Evolutionary conservation across 2,888 invertebrate genomes (phyloP).

Genomic region (Acleris holmiana): DNA sequence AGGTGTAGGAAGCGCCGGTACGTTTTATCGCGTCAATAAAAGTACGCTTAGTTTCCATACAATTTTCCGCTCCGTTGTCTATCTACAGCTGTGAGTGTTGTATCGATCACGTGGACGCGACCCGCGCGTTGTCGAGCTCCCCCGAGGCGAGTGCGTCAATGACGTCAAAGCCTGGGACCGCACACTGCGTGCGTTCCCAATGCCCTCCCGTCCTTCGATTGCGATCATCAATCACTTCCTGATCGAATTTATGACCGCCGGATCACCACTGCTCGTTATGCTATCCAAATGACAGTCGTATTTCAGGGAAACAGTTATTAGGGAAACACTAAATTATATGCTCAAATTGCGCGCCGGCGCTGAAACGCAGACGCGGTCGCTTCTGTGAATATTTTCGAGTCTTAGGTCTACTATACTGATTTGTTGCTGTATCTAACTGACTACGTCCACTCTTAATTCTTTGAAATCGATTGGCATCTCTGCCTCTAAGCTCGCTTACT

Average conservation of each 20-base stretch:
- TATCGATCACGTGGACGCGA: conserved; percentile 45
- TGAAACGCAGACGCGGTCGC: too few relatives aligned
- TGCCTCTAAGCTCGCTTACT: conserved; percentile 6
- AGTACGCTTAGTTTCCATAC: conserved; percentile 29
- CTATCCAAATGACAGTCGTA: conserved; percentile 26
- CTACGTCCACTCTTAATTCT: background rate
- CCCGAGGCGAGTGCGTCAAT: conserved; percentile 47
- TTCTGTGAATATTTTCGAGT: too few relatives aligned
- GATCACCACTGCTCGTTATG: conserved; percentile 49
- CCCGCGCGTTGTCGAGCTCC: conserved; percentile 43
- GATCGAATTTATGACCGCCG: conserved; percentile 70
- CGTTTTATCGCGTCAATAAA: conserved; percentile 31
- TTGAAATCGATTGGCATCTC: background rate
- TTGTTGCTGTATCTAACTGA: too few relatives aligned
- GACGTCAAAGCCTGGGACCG: conserved; percentile 45
- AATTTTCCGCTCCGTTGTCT: conserved; percentile 14
- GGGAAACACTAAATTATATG: too few relatives aligned
- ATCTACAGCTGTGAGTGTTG: conserved; percentile 3
- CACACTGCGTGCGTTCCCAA: conserved; percentile 43
- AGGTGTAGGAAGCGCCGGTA: conserved; percentile 18
- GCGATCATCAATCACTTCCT: conserved; percentile 68
- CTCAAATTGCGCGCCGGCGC: too few relatives aligned
- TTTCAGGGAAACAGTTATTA: background rate
- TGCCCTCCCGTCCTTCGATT: conserved; percentile 46
- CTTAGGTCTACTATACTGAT: too few relatives aligned